Evolutionary conservation across 2,888 invertebrate genomes (phyloP), one percentile per base, ranked within the genome.

Genomic region (Drosophila acutilabella): DNA sequence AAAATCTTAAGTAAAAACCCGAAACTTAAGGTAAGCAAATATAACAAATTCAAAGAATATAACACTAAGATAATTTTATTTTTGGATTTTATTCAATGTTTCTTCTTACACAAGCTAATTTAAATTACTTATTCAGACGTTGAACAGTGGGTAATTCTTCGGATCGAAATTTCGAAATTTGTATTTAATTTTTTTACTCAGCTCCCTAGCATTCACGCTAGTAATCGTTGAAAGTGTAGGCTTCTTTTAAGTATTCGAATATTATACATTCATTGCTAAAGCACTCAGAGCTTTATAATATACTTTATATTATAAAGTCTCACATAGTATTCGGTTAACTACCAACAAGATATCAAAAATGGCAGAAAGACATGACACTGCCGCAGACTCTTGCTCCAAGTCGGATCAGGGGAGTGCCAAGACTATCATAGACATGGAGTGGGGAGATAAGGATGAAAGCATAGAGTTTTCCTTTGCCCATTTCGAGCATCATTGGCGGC

Each of bases 401-500:
- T 14, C 16, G 11, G 20, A 33, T 4, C 8, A 8, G 41, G 7
- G 1, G 4, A 16, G 2, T 3, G 13, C 10, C 13, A 10, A n/a
- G 30, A 20, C 4, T 20, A 18, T 20, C 40, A 47, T 36, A 0
- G 38, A 58, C 13, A 18, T 36, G 36, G 65, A 60, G 7, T 8
- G 14, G 6, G 33, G 13, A n/a, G 16, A 2, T 14, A 59, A 74
- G n/a, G 16, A 2, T 14, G 64, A 73, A 4, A 40, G 48, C n/a
- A 30, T 20, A 5, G 74, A 73, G 2, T 58, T 51, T 14, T 58
- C 58, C 1, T 42, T 74, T 42, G 78, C 41, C 0, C 67, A 58
- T 7, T 74, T 74, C 11, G 74, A 74, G 47, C 61, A 23, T 0
- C 74, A 77, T 7, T 74, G 74, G 74, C 54, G 44, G 5, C 53